Base-by-base conservation (phyloP, 2,797 vertebrate genomes). In the Clarias fuscus region DNA sequence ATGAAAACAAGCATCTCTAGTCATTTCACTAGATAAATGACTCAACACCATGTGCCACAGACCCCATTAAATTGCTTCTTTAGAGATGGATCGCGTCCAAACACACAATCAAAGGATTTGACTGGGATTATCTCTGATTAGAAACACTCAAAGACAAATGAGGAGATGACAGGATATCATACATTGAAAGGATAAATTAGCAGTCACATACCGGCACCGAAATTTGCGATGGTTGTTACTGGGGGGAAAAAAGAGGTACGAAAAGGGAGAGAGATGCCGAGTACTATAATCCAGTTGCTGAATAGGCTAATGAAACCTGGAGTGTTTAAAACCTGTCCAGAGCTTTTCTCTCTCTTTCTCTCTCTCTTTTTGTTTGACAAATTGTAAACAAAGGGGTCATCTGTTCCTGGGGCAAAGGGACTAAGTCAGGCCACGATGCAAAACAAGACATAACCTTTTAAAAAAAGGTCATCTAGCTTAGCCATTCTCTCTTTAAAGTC, bases 21-120 rank as follows among this genome's bases (percentile, higher is more conserved):
- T 96, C 95, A 96, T 94, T 96, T 94, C 91, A 90, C 92, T 93
- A 96, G 97, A 98, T 96, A 97, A 97, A 98, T 97, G 94, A 97
- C 96, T 96, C 95, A 92, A 95, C 94, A 96, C 95, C 96, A 96
- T 97, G 96, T 97, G 97, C 97, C 97, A 98, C 94, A 95, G 96
- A 97, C 95, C 95, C 97, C 97, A 98, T 98, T 99, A 98, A 95
- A 96, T 94, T 92, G 94, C 93, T 97, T 95, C 94, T 97, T 96
- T 96, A 95, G 94, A 96, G 95, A 97, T 98, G 97, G 97, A 98
- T 96, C 94, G 73, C 92, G 94, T 98, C 97, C 97, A 98, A 98
- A 97, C 95, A 96, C 96, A 98, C 97, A 99, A 98, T 99, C 97
- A 98, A 97, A 97, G 96, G 96, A 97, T 99, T 98, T 98, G 95